phyloP scores from a whole-genome alignment of 2,797 vertebrate species.

The Tenualosa thibaudeaui region DNA sequence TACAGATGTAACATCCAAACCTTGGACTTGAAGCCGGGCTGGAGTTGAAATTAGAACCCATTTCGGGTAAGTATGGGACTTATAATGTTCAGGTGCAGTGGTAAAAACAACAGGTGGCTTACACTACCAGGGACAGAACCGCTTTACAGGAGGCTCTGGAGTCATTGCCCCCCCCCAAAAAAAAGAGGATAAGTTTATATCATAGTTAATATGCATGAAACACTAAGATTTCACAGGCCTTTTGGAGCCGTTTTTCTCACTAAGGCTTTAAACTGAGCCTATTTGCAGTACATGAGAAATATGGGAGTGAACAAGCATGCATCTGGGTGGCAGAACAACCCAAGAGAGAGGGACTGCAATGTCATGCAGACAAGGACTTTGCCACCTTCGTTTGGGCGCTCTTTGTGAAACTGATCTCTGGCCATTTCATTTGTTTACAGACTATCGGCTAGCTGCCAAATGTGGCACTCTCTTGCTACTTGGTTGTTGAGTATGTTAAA shows the following conservation, averaged over 20 bases:
- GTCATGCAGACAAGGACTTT: constrained; percentile 9
- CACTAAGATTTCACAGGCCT: background rate
- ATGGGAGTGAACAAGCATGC: background rate
- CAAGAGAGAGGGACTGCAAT: background rate
- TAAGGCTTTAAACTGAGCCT: background rate
- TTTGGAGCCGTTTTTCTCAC: background rate
- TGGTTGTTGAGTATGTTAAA: constrained; percentile 60
- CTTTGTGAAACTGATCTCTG: constrained; percentile 17
- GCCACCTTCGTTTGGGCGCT: background rate
- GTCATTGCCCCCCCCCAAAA: background rate
- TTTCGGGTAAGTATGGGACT: background rate
- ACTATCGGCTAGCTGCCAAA: constrained; percentile 64
- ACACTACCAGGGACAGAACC: background rate
- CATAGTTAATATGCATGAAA: background rate
- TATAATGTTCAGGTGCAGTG: constrained; percentile 18
- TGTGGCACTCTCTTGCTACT: constrained; percentile 65
- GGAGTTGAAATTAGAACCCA: background rate
- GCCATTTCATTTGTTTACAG: constrained; percentile 55
- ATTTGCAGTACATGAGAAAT: background rate
- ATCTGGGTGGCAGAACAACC: background rate
- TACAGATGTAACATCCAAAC: background rate
- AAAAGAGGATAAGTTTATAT: background rate
- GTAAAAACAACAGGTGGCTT: constrained; percentile 10
- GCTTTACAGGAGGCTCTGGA: constrained; percentile 15
- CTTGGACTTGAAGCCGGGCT: background rate